Base-by-base conservation (phyloP, 2,888 invertebrate species). In the Eurytoma californica region DNA sequence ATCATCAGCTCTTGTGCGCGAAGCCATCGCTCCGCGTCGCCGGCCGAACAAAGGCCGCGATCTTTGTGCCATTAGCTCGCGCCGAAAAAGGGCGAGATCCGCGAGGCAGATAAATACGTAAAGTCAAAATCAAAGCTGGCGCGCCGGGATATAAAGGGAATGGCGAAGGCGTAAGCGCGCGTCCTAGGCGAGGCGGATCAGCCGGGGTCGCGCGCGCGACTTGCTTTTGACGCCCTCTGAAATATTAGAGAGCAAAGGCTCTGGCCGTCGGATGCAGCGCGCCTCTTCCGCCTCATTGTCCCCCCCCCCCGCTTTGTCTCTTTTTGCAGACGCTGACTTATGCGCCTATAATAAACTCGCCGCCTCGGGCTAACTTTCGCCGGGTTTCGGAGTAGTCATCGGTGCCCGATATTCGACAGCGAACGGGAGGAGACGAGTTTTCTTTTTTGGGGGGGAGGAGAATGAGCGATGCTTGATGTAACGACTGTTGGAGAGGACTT, bases 211-310 rank as follows among this genome's bases (percentile, higher is more conserved):
- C 20, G 81, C 82, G 79, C 81, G 79, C 79, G 77, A 85, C 84
- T 85, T 86, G 85, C 83, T 82, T 83, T 83, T 85, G 87, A 88
- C 86, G 86, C 84, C 83, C 20, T 77, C 79, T 87, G 86, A 88
- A 87, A 87, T 88, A 88, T 88, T 86, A 85, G 85, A 86, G 84
- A 84, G 84, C 83, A 82, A 82, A 80, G 55, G 65, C 68, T 55
- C 30, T 9, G 55, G 80, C 83, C 83, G 86, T 87, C 84, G 82
- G 82, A 86, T 82, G 86, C 85, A 85, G 86, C 86, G 84, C 16
- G 14, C 4, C 16, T 24, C 61, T 53, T 61, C 14, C 61, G 82
- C 82, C 51, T 5, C 24, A 5, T 39, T 14, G 39, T 24, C 72
- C 30, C 16, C 14, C 28, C 18, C 7, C 18, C 55, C 55, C 13